These are phyloP conservation scores for Leucopternis melanops DNA, from an alignment of 2,113 vertebrate species.

Conservation along the genomic window DNA sequence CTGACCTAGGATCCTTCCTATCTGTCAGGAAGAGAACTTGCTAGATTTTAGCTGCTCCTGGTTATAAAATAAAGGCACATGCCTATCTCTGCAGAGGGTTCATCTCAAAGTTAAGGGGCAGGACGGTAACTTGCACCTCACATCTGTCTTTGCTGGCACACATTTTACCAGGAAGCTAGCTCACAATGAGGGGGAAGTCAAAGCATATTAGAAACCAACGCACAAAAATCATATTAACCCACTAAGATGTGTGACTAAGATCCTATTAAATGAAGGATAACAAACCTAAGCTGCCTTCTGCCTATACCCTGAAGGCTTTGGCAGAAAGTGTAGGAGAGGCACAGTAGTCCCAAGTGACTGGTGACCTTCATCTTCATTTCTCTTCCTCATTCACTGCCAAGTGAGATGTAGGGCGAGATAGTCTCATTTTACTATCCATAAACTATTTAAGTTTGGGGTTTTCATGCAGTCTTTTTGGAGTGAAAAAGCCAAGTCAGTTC, in stretches of 20 bases:
- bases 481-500: background rate
- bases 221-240: background rate
- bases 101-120: background rate
- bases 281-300: background rate
- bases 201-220: background rate
- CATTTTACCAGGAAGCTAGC: background rate
- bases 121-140: background rate
- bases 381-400: background rate
- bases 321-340: background rate
- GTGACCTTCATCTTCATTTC: background rate
- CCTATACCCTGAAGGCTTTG: background rate
- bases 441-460: background rate
- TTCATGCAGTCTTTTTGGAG: background rate
- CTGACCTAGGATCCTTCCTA: background rate
- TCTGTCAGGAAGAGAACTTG: background rate
- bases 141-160: background rate
- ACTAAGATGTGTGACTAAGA: background rate
- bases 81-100: background rate
- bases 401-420: background rate
- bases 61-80: background rate
- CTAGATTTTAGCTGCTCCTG: background rate
- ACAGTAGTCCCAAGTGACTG: background rate
- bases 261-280: background rate
- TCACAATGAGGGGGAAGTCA: background rate
- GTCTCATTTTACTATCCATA: background rate